phyloP scores from a whole-genome alignment of 2,797 vertebrate species.

The Lithobates sylvaticus region DNA sequence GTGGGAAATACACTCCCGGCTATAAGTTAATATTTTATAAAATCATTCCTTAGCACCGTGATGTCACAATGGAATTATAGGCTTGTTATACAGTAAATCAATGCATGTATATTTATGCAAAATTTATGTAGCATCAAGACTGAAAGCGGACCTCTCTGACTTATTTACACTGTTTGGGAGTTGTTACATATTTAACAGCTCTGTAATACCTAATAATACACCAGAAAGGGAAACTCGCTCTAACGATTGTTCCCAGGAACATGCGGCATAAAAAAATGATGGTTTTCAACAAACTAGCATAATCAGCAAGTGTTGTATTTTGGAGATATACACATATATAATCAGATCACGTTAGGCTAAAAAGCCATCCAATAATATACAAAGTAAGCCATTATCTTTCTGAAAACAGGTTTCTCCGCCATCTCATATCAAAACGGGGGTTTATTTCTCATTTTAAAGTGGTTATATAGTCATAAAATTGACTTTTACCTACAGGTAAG shows the following conservation, averaged over 20 bases:
- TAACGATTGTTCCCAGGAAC: background rate
- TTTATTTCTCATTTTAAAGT: too few species aligned
- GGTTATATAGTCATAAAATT: too few species aligned
- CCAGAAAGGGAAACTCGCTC: background rate
- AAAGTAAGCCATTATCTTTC: too few species aligned
- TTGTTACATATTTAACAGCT: constrained; percentile 4
- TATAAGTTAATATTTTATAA: background rate
- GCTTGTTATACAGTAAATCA: constrained; percentile 2
- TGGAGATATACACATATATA: too few species aligned
- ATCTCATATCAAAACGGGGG: too few species aligned
- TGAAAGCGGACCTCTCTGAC: background rate
- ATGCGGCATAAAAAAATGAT: background rate
- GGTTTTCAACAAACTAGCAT: background rate
- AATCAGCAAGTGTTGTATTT: background rate
- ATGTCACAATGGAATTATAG: background rate
- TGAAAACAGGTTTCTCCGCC: too few species aligned
- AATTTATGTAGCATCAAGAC: constrained; percentile 4
- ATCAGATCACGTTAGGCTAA: too few species aligned
- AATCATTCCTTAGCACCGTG: constrained; percentile 6
- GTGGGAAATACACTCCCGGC: background rate
- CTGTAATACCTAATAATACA: background rate
- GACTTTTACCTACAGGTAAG: too few species aligned
- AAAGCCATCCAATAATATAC: too few species aligned
- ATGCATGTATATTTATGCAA: constrained; percentile 5
- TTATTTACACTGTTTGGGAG: background rate